Evolutionary conservation across 2,797 vertebrate genomes (phyloP).

Genomic region (Chromobotia macracanthus): DNA sequence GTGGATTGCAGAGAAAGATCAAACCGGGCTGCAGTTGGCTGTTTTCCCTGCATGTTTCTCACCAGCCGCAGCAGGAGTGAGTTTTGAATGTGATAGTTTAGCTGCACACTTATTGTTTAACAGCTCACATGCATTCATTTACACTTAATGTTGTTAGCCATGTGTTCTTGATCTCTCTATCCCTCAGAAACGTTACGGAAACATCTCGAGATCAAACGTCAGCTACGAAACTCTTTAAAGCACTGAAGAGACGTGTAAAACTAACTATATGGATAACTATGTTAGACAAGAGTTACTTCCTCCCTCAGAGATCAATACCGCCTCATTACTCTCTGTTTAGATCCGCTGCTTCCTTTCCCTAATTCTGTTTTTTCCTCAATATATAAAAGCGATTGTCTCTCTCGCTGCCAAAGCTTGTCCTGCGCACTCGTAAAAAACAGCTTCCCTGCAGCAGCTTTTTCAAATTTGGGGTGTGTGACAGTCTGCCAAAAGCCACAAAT

Average conservation of each 20-base stretch:
- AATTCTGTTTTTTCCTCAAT: conserved; percentile 63
- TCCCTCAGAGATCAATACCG: conserved; percentile 43
- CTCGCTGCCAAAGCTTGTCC: conserved; percentile 65
- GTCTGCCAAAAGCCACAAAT: conserved; percentile 85
- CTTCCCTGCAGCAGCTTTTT: conserved; percentile 82
- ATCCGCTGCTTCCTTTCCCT: conserved; percentile 49
- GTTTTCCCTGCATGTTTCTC: conserved; percentile 53
- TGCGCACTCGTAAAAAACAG: conserved; percentile 59
- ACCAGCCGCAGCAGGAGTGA: background rate
- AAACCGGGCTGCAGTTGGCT: background rate
- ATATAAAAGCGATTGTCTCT: conserved; percentile 68
- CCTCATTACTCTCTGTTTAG: conserved; percentile 34
- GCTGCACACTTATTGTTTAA: background rate
- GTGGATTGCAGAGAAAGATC: too few species aligned
- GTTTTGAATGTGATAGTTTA: too few species aligned
- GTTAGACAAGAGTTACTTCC: conserved; percentile 54
- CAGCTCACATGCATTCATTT: conserved; percentile 29
- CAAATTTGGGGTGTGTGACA: conserved; percentile 82
- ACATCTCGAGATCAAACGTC: conserved; percentile 25
- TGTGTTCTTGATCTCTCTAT: conserved; percentile 63
- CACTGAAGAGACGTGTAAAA: conserved; percentile 17
- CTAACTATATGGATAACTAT: conserved; percentile 40
- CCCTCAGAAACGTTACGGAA: conserved; percentile 1
- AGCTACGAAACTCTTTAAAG: conserved; percentile 3
- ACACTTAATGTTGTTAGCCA: conserved; percentile 61